A percentile compares a stretch with the other conserved stretches of the same genome.
Evolutionary conservation across 2,888 invertebrate species (phyloP).

Genomic region (Conchocele bisecta): DNA sequence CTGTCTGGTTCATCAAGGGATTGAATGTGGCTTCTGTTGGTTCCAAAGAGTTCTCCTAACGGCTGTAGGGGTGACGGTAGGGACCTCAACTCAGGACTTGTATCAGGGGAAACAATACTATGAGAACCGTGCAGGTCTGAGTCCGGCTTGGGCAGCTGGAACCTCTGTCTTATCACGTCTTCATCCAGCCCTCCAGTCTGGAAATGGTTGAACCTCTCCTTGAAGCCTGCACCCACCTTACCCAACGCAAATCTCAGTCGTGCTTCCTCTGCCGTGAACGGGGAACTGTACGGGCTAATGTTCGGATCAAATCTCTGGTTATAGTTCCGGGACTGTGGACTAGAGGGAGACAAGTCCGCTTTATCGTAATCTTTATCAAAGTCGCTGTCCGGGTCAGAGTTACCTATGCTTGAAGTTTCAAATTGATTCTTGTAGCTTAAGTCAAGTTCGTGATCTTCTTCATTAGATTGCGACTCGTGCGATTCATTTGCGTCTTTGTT

Average conservation of each 20-base stretch:
- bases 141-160: conserved; percentile 16
- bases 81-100: conserved; percentile 32
- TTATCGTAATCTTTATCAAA: conserved; percentile 41
- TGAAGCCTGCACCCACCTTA: conserved; percentile 14
- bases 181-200: not conserved
- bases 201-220: conserved; percentile 4
- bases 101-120: conserved; percentile 11
- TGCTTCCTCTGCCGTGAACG: conserved; percentile 44
- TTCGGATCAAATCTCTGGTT: conserved; percentile 41
- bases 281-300: conserved; percentile 30
- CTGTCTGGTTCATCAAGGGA: conserved; percentile 37
- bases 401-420: conserved; percentile 5
- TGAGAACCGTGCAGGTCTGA: not conserved
- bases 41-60: not conserved
- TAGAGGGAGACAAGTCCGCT: conserved; percentile 29
- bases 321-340: conserved; percentile 23
- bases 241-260: conserved; percentile 39
- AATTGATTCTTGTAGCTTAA: not conserved
- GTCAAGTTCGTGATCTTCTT: not conserved
- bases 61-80: conserved; percentile 27
- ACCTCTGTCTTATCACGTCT: conserved; percentile 1
- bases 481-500: not conserved
- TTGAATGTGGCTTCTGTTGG: not conserved
- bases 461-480: no score
- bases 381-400: conserved; percentile 1